A percentile compares a stretch with the other conserved stretches of the same genome.
phyloP scores from a whole-genome alignment of 2,888 invertebrate genomes.

The Slavum lentiscoides region DNA sequence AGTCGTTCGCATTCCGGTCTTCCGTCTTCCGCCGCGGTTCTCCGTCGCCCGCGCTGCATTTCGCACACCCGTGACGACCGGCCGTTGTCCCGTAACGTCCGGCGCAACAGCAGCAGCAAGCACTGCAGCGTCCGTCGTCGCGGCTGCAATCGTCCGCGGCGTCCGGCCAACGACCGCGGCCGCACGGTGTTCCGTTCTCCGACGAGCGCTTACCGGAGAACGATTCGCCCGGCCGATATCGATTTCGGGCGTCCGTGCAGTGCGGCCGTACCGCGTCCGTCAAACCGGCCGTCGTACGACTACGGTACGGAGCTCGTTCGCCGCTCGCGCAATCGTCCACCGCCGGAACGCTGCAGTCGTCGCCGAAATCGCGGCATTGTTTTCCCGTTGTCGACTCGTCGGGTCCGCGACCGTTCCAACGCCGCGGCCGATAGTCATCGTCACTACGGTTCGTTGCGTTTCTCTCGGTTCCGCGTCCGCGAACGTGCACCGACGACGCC shows the following conservation, averaged over 20 bases:
- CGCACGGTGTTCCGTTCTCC: too few species aligned
- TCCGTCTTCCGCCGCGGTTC: too few species aligned
- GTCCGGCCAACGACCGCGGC: too few species aligned
- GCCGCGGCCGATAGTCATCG: too few species aligned
- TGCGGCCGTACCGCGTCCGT: too few species aligned
- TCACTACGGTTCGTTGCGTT: neutral
- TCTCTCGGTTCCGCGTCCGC: neutral
- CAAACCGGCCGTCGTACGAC: too few species aligned
- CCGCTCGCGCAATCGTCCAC: constrained; percentile 12
- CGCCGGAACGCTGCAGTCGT: neutral
- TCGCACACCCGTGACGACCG: neutral
- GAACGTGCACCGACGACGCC: neutral
- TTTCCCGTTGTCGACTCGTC: neutral
- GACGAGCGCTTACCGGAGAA: too few species aligned
- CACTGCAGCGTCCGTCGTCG: too few species aligned
- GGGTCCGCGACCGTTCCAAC: too few species aligned
- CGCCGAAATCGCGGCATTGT: neutral
- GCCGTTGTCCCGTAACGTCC: neutral
- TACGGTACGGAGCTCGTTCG: neutral
- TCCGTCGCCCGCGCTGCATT: neutral
- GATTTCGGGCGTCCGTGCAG: too few species aligned
- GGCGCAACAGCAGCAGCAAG: too few species aligned
- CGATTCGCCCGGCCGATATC: neutral
- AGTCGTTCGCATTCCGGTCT: neutral
- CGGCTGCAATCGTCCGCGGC: too few species aligned